These are phyloP conservation scores for Drosophila merina DNA, from an alignment of 2,888 invertebrate genomes.

Conservation along the genomic window DNA sequence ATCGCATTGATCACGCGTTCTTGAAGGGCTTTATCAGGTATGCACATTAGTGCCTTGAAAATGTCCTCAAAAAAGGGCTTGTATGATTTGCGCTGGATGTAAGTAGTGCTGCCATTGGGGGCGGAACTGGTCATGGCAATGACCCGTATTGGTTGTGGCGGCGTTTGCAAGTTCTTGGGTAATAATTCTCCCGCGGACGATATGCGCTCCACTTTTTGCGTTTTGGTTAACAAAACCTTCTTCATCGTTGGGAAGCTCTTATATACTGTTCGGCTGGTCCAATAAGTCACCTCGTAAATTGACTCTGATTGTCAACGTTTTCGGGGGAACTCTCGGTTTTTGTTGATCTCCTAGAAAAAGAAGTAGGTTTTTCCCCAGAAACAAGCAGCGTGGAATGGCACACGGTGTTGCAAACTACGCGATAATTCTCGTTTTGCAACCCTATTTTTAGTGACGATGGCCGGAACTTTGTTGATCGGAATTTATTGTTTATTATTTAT, in stretches of 20 bases:
- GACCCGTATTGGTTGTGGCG: slow-evolving; percentile 17
- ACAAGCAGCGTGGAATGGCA: slow-evolving; percentile 31
- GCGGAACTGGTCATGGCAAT: slow-evolving; percentile 28
- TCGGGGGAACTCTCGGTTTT: slow-evolving; percentile 44
- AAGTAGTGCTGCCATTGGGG: slow-evolving; percentile 49
- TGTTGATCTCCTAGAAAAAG: slow-evolving; percentile 24
- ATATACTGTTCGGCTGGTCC: not conserved
- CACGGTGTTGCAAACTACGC: slow-evolving; percentile 10
- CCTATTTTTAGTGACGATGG: slow-evolving; percentile 19
- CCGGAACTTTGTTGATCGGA: not conserved
- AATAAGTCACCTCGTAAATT: not conserved
- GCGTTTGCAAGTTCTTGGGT: slow-evolving; percentile 1
- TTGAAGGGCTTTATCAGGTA: slow-evolving; percentile 79
- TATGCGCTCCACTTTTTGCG: slow-evolving; percentile 41
- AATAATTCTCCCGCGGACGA: not conserved
- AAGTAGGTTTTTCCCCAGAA: slow-evolving; percentile 66
- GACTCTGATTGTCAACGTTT: not conserved
- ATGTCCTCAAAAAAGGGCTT: slow-evolving; percentile 71
- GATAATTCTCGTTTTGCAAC: slow-evolving; percentile 1
- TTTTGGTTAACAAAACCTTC: slow-evolving; percentile 67
- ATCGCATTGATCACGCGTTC: slow-evolving; percentile 80
- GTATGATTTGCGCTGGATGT: slow-evolving; percentile 70
- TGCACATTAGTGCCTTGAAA: slow-evolving; percentile 75
- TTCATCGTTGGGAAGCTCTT: slow-evolving; percentile 50
- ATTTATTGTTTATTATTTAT: not conserved